Base-by-base conservation (phyloP, 1,140 invertebrate genomes). In the Aphaenogaster ashmeadi region DNA sequence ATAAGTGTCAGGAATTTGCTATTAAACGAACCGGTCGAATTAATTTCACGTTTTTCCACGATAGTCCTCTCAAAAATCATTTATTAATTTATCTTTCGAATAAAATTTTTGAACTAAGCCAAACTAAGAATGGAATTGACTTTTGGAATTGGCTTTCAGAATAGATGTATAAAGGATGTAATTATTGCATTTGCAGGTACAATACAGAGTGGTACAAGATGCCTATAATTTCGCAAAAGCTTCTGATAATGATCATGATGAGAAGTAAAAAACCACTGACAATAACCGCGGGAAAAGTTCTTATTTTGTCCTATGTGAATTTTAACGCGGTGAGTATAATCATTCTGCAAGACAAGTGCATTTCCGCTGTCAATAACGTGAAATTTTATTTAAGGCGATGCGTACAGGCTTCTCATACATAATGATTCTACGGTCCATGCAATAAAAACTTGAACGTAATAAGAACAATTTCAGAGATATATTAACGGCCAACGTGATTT, bases 391-490 rank as follows among this genome's bases (percentile, higher is more conserved):
- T 75, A 75, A 50, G 72, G 52, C 36, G 27, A 75, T 75, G 72
- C 50, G 52, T 75, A 75, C 72, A 58, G 15, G 33, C 8, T 88
- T 91, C 56, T 92, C 91, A 1, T 92, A 89, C 21, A 78, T 88
- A 18, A 92, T 86, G 47, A 58, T 92, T 41, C 58, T 92, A 15
- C 86, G 74, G 9, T 92, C 91, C n/a, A 13, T 91, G 13, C 80
- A 79, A 15, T 80, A 72, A 56, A 83, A 41, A 54, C 9, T 33
- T n/a, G 9, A 36, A 11, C 7, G 47, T 52, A 18, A 54, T 54
- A 83, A 6, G 15, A 64, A 33, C n/a, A 54, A 64, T 8, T 52
- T 78, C 33, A 36, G 18, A 54, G 64, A 67, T 21, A n/a, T 60
- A 13, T 58, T 33, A 50, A 33, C 9, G 41, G 18, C 21, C 8